These are phyloP conservation scores for Tenebrosternarchus preto DNA, from an alignment of 2,113 vertebrate species.

Conservation along the genomic window DNA sequence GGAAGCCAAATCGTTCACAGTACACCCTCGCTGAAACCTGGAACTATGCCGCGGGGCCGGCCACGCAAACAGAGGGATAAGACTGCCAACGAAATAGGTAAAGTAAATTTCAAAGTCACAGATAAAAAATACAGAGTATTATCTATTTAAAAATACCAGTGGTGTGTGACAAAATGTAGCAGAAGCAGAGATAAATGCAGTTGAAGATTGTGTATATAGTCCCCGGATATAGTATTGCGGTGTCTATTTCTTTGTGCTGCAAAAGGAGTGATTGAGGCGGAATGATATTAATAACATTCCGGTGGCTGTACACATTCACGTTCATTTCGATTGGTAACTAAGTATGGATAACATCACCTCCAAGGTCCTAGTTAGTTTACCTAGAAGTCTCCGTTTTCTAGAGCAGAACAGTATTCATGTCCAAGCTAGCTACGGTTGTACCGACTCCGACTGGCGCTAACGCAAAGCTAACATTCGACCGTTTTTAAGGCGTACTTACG, in stretches of 20 bases:
- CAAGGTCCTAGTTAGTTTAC: too few relatives aligned
- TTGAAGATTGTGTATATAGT: constrained; percentile 84
- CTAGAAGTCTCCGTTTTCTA: too few relatives aligned
- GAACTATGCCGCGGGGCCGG: constrained; percentile 96
- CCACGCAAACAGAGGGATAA: constrained; percentile 86
- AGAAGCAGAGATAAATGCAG: constrained; percentile 64
- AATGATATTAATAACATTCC: constrained; percentile 84
- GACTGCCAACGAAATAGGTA: constrained; percentile 86
- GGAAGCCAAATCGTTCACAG: constrained; percentile 77
- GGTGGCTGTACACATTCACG: background rate
- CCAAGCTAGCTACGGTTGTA: too few relatives aligned
- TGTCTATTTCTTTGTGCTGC: constrained; percentile 77
- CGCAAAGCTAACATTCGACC: too few relatives aligned
- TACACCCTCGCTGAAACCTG: constrained; percentile 79
- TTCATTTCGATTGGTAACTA: too few relatives aligned
- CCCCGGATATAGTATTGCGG: constrained; percentile 89
- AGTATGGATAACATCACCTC: too few relatives aligned
- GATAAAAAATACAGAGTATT: constrained; percentile 67
- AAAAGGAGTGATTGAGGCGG: constrained; percentile 79
- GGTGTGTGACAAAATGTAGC: constrained; percentile 51
- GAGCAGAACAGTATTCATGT: too few relatives aligned
- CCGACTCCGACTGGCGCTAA: too few relatives aligned
- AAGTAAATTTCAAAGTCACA: constrained; percentile 70
- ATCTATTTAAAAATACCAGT: constrained; percentile 57
- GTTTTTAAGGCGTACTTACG: too few relatives aligned